Base-by-base conservation (phyloP, 1,140 invertebrate genomes). In the Cotesia typhae region DNA sequence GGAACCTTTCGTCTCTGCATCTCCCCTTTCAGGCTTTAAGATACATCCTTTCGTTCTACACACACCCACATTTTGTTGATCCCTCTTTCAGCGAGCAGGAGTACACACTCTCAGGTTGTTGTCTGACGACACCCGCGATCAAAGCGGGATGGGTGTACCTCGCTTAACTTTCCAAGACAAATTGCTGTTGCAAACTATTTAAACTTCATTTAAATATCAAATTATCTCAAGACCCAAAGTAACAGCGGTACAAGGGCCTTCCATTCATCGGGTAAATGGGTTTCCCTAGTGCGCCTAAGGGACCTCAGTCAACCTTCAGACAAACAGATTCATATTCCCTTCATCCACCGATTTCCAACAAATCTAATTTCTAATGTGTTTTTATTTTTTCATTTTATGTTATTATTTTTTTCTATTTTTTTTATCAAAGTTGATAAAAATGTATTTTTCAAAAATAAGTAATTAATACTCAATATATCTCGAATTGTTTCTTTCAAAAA, bases 191-290 rank as follows among this genome's bases (percentile, higher is more conserved):
- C 66, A 70, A 84, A 83, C 80, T 82, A 80, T 82, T 84, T 83
- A 76, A 81, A 80, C 80, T 76, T 80, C 79, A 81, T 83, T 83
- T 83, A 83, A 81, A 82, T 83, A 81, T 79, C 77, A 79, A 81
- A 80, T 79, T 81, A 76, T 78, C 77, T 76, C 70, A 73, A 74
- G 71, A 74, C 70, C 74, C 69, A 70, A 71, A 73, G 67, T 71
- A 67, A 69, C 74, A 61, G 38, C 36, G 65, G 53, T 59, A 35
- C 59, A 35, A 38, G 55, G 67, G 65, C 65, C 65, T 61, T 47
- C 63, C 53, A 41, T 35, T 41, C 37, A 47, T 47, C 7, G 41
- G 41, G 41, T 47, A 47, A 47, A 47, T 47, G 41, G 41, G 41
- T 47, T 47, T 47, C 6, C 5, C 41, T 47, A 47, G 41, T 47